A percentile compares a stretch with the other conserved stretches of the same genome.
Conservation (phyloP, 2,113 vertebrate genomes). For the Forbesichthys agassizii region DNA sequence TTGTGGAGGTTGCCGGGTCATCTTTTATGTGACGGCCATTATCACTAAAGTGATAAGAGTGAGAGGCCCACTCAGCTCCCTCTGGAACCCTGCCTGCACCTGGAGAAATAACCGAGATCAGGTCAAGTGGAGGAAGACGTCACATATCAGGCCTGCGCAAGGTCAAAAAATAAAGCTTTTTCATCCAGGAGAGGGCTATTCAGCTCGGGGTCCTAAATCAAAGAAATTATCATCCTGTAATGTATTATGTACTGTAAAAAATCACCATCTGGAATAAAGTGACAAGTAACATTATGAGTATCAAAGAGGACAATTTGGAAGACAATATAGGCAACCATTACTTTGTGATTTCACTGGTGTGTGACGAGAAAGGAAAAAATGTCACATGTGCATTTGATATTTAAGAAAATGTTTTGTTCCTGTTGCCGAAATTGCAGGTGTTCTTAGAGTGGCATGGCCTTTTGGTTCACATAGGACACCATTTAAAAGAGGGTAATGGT, state of each 20-base stretch:
- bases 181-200: slow-evolving; percentile 12
- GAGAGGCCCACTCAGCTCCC: slow-evolving; percentile 68
- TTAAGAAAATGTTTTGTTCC: not conserved
- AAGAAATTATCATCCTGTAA: not conserved
- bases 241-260: not conserved
- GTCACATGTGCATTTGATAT: too few species aligned
- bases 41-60: slow-evolving; percentile 75
- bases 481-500: too few species aligned
- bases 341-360: not conserved
- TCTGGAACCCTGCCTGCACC: slow-evolving; percentile 60
- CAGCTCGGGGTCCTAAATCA: not conserved
- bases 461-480: too few species aligned
- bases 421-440: not conserved
- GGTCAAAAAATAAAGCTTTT: slow-evolving; percentile 47
- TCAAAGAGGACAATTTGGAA: not conserved
- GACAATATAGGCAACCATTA: not conserved
- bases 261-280: slow-evolving; percentile 9
- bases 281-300: not conserved
- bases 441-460: not conserved
- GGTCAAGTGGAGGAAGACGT: slow-evolving; percentile 67
- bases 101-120: slow-evolving; percentile 60
- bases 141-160: slow-evolving; percentile 30
- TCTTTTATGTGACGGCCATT: slow-evolving; percentile 75
- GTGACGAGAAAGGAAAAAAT: not conserved
- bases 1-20: slow-evolving; percentile 73